These are phyloP conservation scores for Puffinus mauretanicus DNA, from an alignment of 2,113 vertebrate genomes.

Conservation along the genomic window DNA sequence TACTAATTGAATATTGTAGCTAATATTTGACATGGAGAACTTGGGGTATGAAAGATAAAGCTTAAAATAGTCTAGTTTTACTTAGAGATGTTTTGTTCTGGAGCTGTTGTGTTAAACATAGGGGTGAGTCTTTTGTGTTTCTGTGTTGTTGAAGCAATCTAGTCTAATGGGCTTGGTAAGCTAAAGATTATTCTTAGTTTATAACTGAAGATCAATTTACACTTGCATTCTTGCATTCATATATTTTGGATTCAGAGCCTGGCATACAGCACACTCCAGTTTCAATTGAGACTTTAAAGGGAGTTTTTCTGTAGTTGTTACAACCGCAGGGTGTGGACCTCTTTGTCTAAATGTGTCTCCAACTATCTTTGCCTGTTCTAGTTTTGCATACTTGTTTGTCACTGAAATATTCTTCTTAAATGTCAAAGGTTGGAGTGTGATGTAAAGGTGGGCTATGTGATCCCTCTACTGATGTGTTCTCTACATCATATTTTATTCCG, in stretches of 20 bases:
- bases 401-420: not conserved
- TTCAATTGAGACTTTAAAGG: not conserved
- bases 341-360: not conserved
- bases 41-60: not conserved
- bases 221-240: not conserved
- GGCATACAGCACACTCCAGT: not conserved
- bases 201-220: not conserved
- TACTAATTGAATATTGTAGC: not conserved
- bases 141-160: not conserved
- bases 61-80: not conserved
- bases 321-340: not conserved
- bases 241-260: not conserved
- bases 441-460: not conserved
- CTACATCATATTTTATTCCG: not conserved
- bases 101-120: not conserved
- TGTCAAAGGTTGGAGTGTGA: not conserved
- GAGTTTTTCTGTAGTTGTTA: not conserved
- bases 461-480: not conserved
- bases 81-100: not conserved
- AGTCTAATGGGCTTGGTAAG: not conserved
- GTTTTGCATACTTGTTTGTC: not conserved
- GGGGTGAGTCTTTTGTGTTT: not conserved
- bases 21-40: not conserved
- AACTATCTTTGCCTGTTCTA: not conserved
- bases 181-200: not conserved